Percentiles rank a stretch among this genome's conserved stretches.
phyloP scores from a whole-genome alignment of 2,888 invertebrate genomes.

The Liposcelis brunnea region DNA sequence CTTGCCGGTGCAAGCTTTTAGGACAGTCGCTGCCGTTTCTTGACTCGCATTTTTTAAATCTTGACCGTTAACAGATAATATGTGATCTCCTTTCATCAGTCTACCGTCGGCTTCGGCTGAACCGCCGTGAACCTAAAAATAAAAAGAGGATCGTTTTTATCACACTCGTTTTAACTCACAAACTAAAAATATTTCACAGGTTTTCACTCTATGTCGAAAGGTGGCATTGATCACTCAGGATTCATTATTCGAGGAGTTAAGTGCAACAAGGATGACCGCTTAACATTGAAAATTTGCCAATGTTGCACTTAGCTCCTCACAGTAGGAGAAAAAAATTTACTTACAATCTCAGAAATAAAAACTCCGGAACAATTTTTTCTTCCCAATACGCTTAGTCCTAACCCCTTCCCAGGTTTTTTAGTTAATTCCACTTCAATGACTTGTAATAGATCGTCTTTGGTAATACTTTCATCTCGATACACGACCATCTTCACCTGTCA shows the following conservation, averaged over 20 bases:
- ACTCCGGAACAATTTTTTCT: conserved; percentile 62
- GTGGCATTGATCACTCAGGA: too few species aligned
- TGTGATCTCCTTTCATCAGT: conserved; percentile 80
- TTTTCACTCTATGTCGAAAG: too few species aligned
- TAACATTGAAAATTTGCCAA: too few species aligned
- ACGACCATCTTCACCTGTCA: conserved; percentile 67
- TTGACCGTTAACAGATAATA: conserved; percentile 76
- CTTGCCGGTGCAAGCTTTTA: conserved; percentile 74
- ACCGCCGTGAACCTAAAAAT: conserved; percentile 61
- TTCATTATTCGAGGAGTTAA: too few species aligned
- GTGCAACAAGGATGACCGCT: too few species aligned
- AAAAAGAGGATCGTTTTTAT: conserved; percentile 13
- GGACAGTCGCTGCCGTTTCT: conserved; percentile 71
- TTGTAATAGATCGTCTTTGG: conserved; percentile 44
- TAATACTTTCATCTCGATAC: conserved; percentile 38
- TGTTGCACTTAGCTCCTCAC: too few species aligned
- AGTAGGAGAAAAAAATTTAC: too few species aligned
- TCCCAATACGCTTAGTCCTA: conserved; percentile 74
- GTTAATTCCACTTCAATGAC: conserved; percentile 63
- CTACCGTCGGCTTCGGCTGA: conserved; percentile 75
- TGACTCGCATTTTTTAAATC: conserved; percentile 58
- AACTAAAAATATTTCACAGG: too few species aligned
- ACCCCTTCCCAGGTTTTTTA: conserved; percentile 74
- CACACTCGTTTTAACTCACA: not conserved
- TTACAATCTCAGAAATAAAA: conserved; percentile 85